Evolutionary conservation across 2,113 vertebrate genomes (phyloP).

Genomic region (Crotalus helleri): DNA sequence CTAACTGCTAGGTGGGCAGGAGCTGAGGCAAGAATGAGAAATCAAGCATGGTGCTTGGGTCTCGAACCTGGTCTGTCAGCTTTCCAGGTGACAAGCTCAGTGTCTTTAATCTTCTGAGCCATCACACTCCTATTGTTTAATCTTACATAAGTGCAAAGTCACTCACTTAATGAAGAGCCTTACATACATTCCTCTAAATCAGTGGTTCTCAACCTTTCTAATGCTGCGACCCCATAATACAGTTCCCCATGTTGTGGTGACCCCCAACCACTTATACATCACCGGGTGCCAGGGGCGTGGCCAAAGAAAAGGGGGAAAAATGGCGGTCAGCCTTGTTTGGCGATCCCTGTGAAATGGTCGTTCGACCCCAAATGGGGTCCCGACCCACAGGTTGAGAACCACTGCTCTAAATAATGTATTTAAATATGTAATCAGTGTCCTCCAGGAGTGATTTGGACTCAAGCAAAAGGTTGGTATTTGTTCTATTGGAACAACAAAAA

Average conservation of each 20-base stretch:
- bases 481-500: background rate
- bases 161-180: background rate
- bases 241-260: no score
- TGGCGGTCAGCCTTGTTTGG: no score
- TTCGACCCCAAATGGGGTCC: no score
- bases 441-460: background rate
- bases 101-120: background rate
- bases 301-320: no score
- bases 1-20: background rate
- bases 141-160: background rate
- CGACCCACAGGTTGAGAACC: no score
- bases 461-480: background rate
- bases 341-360: no score
- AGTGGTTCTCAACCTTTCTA: no score
- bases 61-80: background rate
- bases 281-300: no score
- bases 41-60: background rate
- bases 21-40: background rate
- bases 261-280: no score
- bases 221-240: no score
- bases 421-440: background rate
- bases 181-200: background rate
- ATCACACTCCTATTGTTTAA: background rate
- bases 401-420: background rate
- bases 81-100: background rate